phyloP scores from a whole-genome alignment of 2,113 vertebrate species.

The Antennarius striatus region DNA sequence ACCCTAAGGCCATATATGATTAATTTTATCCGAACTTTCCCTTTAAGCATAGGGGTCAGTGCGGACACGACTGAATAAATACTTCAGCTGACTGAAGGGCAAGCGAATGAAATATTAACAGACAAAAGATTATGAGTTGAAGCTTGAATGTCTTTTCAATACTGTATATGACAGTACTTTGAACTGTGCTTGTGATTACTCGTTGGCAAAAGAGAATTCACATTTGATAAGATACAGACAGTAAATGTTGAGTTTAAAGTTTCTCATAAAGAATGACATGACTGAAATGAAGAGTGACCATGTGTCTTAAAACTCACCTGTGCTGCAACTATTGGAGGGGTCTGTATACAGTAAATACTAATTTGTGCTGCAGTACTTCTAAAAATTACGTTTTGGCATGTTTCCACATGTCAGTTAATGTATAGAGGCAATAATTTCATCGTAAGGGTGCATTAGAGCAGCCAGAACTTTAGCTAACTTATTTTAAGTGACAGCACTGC shows the following conservation, averaged over 20 bases:
- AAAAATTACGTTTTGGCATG: background rate
- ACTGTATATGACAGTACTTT: conserved; percentile 67
- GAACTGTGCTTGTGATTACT: conserved; percentile 59
- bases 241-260: conserved; percentile 20
- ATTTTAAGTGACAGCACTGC: conserved; percentile 22
- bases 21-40: conserved; percentile 25
- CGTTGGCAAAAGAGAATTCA: conserved; percentile 33
- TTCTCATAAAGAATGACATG: conserved; percentile 10
- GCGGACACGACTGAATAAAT: conserved; percentile 49
- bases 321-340: too few relatives aligned
- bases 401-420: background rate
- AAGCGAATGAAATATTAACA: conserved; percentile 71
- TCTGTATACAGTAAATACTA: too few relatives aligned
- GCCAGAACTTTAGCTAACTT: conserved; percentile 18
- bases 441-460: conserved; percentile 1
- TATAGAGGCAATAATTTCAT: conserved; percentile 9
- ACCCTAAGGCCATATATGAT: background rate
- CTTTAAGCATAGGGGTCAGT: conserved; percentile 59
- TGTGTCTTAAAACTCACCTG: background rate
- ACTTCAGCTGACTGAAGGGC: conserved; percentile 41
- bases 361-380: background rate
- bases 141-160: conserved; percentile 40
- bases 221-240: conserved; percentile 68
- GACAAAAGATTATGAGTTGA: conserved; percentile 44
- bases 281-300: background rate